Evolutionary conservation across 2,797 vertebrate species (phyloP), one percentile per base, ranked within the genome.

Genomic region (Poecilia wingei): DNA sequence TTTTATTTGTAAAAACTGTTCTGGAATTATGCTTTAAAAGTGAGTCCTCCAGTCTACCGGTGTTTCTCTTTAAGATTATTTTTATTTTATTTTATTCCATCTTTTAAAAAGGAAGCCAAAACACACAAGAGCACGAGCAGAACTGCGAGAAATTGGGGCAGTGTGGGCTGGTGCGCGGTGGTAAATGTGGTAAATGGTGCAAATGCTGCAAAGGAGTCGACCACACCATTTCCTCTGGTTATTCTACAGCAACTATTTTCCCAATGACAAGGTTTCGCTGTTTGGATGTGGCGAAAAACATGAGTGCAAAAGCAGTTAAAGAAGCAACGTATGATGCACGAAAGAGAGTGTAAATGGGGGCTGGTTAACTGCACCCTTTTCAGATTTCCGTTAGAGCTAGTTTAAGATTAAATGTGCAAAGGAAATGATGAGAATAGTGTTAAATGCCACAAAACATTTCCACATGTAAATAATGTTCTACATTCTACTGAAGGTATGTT

Each of bases 201-300:
- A 87, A 74, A 73, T 64, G 78, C 81, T 81, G 83, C 86, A 87
- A 43, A 78, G 36, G 41, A 55, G 14, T 14, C 47, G 84, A 90
- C 87, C 83, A 83, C 89, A 80, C 31, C 2, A 4, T 6, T 25
- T 72, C n/a, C 4, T 59, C 72, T 75, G 49, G 82, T 36, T 81
- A 31, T 69, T 41, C 22, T 69, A 14, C 39, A 43, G 36, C 22
- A n/a, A 69, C 22, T 53, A 1, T 43, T 69, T 69, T 25, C 13
- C 10, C 39, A 68, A 25, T 3, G 1, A 68, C 25, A 22, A 53
- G 33, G 18, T 68, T 22, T 22, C 39, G 8, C 6, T n/a, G 41
- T 69, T 43, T n/a, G 39, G 22, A 43, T n/a, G 39, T 1, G 6
- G 5, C n/a, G 39, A 43, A n/a, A 69, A n/a, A n/a, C n/a, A 39